Conservation (phyloP, 1,140 invertebrate genomes). For the Drosophila obscura region DNA sequence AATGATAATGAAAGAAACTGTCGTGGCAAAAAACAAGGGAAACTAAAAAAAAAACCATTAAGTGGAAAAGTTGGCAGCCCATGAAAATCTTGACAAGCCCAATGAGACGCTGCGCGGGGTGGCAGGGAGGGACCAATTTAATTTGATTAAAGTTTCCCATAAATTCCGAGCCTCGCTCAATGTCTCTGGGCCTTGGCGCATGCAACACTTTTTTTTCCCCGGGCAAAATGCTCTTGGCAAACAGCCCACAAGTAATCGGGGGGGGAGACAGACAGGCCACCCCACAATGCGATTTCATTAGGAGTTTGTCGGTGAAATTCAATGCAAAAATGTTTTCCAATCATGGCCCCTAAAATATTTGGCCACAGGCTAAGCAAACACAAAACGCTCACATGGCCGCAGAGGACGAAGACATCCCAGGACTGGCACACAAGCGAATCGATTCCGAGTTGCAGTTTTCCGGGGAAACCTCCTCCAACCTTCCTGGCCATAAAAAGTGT, state of each 20-base stretch:
- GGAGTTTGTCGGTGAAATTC: conserved; percentile 49
- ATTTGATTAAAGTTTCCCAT: conserved; percentile 66
- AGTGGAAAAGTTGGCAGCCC: conserved; percentile 49
- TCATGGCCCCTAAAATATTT: conserved; percentile 58
- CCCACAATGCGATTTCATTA: conserved; percentile 56
- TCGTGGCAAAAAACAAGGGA: conserved; percentile 12
- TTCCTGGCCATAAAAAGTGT: conserved; percentile 1
- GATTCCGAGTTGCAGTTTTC: conserved; percentile 33
- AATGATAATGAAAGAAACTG: conserved; percentile 41
- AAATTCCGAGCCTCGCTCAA: conserved; percentile 35
- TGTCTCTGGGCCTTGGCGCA: conserved; percentile 41
- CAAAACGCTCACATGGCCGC: conserved; percentile 1
- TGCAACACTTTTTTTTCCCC: conserved; percentile 46
- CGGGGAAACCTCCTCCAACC: neutral
- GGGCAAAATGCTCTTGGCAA: conserved; percentile 47
- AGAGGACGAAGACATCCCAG: neutral
- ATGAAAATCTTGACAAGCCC: conserved; percentile 2
- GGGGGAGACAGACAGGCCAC: neutral
- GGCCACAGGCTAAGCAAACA: conserved; percentile 53
- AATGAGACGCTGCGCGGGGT: neutral
- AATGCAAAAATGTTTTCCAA: conserved; percentile 57
- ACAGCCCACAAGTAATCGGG: conserved; percentile 14
- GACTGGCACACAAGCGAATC: conserved; percentile 11
- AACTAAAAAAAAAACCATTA: neutral
- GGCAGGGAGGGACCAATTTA: conserved; percentile 27